Conservation (phyloP, 2,113 vertebrate species). For the Bos javanicus region DNA sequence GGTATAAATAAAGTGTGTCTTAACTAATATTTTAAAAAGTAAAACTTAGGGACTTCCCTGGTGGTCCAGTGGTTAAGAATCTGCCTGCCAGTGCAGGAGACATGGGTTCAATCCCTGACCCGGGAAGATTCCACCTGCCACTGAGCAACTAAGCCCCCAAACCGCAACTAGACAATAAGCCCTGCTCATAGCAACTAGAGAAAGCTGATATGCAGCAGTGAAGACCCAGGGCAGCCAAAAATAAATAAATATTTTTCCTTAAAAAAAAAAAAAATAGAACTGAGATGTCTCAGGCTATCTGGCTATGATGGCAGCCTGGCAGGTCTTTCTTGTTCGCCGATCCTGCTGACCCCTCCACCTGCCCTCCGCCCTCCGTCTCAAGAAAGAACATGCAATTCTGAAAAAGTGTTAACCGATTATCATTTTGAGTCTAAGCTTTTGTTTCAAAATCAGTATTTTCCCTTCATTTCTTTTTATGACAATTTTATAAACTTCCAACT, state of each 20-base stretch:
- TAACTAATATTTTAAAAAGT: background rate
- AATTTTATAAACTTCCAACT: background rate
- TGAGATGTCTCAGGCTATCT: background rate
- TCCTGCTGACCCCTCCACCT: background rate
- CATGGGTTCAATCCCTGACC: background rate
- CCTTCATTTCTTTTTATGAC: background rate
- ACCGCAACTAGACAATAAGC: background rate
- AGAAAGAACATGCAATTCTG: background rate
- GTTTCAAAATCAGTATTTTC: background rate
- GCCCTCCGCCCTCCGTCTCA: accelerated
- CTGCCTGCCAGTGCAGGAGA: background rate
- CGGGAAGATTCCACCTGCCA: background rate
- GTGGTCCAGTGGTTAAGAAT: background rate
- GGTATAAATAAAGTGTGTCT: background rate
- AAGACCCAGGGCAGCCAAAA: background rate
- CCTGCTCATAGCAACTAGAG: background rate
- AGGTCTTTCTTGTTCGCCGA: background rate
- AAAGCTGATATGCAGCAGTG: background rate
- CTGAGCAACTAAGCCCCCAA: background rate
- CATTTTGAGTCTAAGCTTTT: background rate
- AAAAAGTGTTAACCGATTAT: background rate
- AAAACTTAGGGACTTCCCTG: background rate
- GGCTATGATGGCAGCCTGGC: background rate
- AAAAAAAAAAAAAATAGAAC: background rate
- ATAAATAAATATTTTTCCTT: background rate